Evolutionary conservation across 2,888 invertebrate genomes (phyloP).

Genomic region (Argyresthia goedartella): DNA sequence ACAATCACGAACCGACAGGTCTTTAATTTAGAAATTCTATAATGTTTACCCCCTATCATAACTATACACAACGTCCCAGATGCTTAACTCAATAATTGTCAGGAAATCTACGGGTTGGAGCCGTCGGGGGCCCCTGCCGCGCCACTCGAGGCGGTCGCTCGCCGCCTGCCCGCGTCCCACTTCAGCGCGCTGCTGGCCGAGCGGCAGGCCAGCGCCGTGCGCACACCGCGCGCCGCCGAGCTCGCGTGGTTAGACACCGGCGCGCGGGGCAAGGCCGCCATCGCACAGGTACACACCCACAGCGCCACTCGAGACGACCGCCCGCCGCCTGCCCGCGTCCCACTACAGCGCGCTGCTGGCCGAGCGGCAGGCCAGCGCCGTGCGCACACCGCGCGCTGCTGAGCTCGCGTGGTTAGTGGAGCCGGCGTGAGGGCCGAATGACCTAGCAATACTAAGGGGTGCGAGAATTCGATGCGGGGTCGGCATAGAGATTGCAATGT

Average conservation of each 20-base stretch:
- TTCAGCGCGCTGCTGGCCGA: constrained; percentile 53
- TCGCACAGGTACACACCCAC: constrained; percentile 34
- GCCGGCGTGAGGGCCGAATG: too few relatives aligned
- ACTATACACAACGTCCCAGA: too few relatives aligned
- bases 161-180: constrained; percentile 36
- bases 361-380: constrained; percentile 37
- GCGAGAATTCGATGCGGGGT: too few relatives aligned
- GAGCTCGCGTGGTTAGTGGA: neutral
- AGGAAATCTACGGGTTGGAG: constrained; percentile 58
- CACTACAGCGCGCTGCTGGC: constrained; percentile 53
- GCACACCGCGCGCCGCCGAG: constrained; percentile 12
- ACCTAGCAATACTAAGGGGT: too few relatives aligned
- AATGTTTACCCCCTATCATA: too few relatives aligned
- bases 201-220: constrained; percentile 36
- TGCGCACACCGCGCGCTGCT: constrained; percentile 18
- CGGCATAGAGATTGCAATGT: too few relatives aligned
- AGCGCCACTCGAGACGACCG: too few relatives aligned
- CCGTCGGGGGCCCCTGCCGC: constrained; percentile 29
- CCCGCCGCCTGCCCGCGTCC: constrained; percentile 34
- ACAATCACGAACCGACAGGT: too few relatives aligned
- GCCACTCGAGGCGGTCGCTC: constrained; percentile 40
- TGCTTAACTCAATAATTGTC: too few relatives aligned
- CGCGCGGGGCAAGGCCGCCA: constrained; percentile 25
- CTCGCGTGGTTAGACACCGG: constrained; percentile 16
- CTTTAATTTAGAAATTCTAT: too few relatives aligned